Evolutionary conservation across 37 sponge, comb jelly and placozoan genomes (phyloP).

Genomic region (Spongia lamella): DNA sequence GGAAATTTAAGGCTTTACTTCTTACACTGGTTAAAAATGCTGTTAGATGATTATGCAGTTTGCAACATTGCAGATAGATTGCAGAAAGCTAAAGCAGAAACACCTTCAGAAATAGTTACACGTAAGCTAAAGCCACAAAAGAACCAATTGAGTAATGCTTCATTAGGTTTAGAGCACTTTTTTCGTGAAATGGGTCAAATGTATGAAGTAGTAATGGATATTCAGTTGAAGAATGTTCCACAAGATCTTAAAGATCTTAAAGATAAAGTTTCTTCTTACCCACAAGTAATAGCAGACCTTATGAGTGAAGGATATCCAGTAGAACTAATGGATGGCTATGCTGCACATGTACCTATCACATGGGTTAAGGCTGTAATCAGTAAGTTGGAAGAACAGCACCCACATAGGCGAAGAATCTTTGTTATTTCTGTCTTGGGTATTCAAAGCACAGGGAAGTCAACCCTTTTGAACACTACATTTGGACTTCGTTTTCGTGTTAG

Average conservation of each 20-base stretch:
- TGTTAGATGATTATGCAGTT: slow-evolving; percentile 12
- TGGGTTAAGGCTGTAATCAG: slow-evolving; percentile 40
- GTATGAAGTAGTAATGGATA: slow-evolving; percentile 8
- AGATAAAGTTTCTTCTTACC: neutral
- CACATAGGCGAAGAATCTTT: neutral
- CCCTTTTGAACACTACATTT: slow-evolving; percentile 44
- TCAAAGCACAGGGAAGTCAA: slow-evolving; percentile 50
- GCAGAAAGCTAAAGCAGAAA: neutral
- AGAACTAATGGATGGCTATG: slow-evolving; percentile 46
- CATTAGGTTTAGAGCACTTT: slow-evolving; percentile 29
- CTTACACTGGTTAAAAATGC: slow-evolving; percentile 5
- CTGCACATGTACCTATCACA: slow-evolving; percentile 35
- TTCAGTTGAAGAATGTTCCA: neutral
- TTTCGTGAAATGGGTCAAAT: slow-evolving; percentile 18
- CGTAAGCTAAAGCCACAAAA: neutral
- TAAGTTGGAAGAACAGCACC: neutral
- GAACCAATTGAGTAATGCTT: slow-evolving; percentile 17
- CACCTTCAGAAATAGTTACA: neutral
- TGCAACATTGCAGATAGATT: neutral
- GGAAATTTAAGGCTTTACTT: slow-evolving; percentile 4
- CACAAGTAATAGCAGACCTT: slow-evolving; percentile 34
- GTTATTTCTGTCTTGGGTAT: slow-evolving; percentile 26
- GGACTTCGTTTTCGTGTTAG: slow-evolving; percentile 35
- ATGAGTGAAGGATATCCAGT: slow-evolving; percentile 43
- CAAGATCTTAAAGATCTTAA: neutral